phyloP scores from a whole-genome alignment of 92 coral and sea anemone genomes.

The Nematostella vectensis region DNA sequence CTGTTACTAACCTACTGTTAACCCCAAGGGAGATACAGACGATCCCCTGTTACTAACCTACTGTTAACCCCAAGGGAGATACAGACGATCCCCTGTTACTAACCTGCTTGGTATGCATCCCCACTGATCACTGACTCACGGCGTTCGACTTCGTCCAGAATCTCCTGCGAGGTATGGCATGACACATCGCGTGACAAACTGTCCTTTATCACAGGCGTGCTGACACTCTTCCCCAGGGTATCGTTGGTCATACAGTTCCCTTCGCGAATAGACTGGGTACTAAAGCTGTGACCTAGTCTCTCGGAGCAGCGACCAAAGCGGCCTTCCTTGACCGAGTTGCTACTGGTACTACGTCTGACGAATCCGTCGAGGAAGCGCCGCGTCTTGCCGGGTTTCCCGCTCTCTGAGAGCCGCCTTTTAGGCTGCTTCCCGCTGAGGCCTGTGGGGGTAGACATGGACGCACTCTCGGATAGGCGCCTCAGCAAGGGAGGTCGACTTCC shows the following conservation, averaged over 20 bases:
- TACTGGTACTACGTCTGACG: constrained; percentile 67
- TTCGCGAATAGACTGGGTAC: constrained; percentile 43
- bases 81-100: too few relatives aligned
- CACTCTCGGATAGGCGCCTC: constrained; percentile 68
- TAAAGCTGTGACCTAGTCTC: constrained; percentile 50
- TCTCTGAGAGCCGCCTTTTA: constrained; percentile 64
- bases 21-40: too few relatives aligned
- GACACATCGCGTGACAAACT: constrained; percentile 29
- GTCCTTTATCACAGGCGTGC: constrained; percentile 28
- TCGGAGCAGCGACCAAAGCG: constrained; percentile 56
- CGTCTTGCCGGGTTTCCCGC: constrained; percentile 33
- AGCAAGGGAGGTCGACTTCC: constrained; percentile 44
- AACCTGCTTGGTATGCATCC: constrained; percentile 14
- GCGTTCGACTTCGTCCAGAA: constrained; percentile 9
- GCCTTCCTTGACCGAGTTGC: constrained; percentile 80
- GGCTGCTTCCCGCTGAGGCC: constrained; percentile 28
- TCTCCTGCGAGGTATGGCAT: constrained; percentile 18
- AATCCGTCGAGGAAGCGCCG: constrained; percentile 66
- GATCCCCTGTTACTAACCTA: too few relatives aligned
- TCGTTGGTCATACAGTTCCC: constrained; percentile 12
- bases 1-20: too few relatives aligned
- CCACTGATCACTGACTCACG: constrained; percentile 19
- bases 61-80: too few relatives aligned
- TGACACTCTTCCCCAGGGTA: constrained; percentile 26
- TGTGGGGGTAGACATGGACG: constrained; percentile 29